Conservation (phyloP, 2,888 invertebrate species). For the Nezara viridula region DNA sequence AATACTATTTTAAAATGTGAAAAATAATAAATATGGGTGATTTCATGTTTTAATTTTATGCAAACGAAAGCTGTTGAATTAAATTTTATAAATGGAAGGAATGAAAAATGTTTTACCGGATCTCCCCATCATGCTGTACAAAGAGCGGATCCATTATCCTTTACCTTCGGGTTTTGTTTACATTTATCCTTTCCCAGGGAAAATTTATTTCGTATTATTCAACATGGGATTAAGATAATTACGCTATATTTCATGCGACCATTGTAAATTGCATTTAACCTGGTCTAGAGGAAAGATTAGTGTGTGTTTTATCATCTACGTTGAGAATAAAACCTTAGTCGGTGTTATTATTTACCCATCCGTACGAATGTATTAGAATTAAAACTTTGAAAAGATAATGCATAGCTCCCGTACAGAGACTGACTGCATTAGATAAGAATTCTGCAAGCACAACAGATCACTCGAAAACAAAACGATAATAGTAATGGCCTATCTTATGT, state of each 20-base stretch:
- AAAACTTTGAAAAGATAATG: neutral
- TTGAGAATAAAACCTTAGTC: neutral
- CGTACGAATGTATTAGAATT: neutral
- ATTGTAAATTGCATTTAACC: neutral
- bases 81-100: neutral
- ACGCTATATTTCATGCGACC: neutral
- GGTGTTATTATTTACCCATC: neutral
- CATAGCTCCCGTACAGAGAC: too few relatives aligned
- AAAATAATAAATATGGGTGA: too few relatives aligned
- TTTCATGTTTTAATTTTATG: neutral
- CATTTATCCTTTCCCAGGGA: neutral
- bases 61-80: neutral
- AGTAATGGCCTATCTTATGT: too few relatives aligned
- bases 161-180: constrained; percentile 27
- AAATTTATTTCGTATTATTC: constrained; percentile 25
- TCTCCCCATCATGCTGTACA: neutral
- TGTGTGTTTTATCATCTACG: neutral
- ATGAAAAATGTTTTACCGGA: neutral
- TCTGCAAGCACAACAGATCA: too few relatives aligned
- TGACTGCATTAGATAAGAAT: too few relatives aligned
- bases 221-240: constrained; percentile 10
- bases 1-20: neutral
- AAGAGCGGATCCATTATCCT: neutral
- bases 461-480: too few relatives aligned
- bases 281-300: constrained; percentile 17